phyloP scores from a whole-genome alignment of 2,113 vertebrate genomes.

The Otolemur garnettii region DNA sequence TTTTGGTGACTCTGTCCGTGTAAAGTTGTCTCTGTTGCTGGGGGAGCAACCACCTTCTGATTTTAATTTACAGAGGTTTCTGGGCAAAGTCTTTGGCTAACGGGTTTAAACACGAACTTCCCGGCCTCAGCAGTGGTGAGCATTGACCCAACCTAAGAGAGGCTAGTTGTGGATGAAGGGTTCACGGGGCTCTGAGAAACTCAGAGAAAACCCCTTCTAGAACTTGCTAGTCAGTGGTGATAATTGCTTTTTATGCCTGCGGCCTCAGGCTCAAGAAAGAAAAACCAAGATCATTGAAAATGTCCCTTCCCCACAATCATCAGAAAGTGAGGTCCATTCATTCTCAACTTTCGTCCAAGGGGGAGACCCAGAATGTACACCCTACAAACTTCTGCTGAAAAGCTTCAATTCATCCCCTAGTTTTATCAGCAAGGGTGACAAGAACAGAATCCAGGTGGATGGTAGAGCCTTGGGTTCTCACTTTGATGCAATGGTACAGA shows the following conservation, averaged over 20 bases:
- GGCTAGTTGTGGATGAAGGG: fast-evolving
- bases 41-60: background rate
- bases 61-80: background rate
- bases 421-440: background rate
- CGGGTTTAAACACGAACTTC: background rate
- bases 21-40: background rate
- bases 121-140: background rate
- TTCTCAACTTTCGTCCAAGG: background rate
- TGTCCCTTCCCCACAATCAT: background rate
- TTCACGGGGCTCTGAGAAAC: background rate
- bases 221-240: background rate
- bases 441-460: background rate
- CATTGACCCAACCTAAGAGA: too few relatives aligned
- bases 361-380: fast-evolving
- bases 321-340: background rate
- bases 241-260: background rate
- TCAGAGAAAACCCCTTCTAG: background rate
- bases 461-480: background rate
- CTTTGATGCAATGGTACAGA: background rate
- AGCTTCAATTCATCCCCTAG: background rate
- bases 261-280: background rate
- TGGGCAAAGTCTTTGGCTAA: background rate
- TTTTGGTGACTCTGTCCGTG: background rate
- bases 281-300: background rate
- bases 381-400: background rate